Evolutionary conservation across 2,888 invertebrate genomes (phyloP).

Genomic region (Prosopocoilus inquinatus): DNA sequence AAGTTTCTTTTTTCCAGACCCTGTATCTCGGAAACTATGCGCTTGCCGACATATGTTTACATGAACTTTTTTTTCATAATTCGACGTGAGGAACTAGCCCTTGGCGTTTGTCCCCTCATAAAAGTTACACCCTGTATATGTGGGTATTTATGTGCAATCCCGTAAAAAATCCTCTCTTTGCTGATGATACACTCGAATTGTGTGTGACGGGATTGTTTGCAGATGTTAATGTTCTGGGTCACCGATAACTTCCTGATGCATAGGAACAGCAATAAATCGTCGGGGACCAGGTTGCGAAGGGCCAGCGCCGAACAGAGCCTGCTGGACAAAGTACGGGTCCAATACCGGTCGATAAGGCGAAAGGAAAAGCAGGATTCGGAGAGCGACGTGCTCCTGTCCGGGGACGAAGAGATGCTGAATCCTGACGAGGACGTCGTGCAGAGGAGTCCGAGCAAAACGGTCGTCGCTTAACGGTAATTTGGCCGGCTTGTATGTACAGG

Average conservation of each 20-base stretch:
- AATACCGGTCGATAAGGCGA: slow-evolving; percentile 60
- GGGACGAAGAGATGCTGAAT: slow-evolving; percentile 63
- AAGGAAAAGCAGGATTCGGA: slow-evolving; percentile 62
- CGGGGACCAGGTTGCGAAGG: slow-evolving; percentile 43
- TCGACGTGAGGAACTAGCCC: no score
- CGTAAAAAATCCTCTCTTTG: no score
- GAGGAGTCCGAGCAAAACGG: slow-evolving; percentile 19
- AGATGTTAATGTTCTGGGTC: slow-evolving; percentile 85
- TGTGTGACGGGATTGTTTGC: slow-evolving; percentile 39
- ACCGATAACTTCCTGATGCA: slow-evolving; percentile 82
- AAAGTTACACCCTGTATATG: no score
- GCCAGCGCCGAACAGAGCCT: slow-evolving; percentile 42
- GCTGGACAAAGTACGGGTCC: slow-evolving; percentile 48
- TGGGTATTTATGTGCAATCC: no score
- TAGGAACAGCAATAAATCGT: slow-evolving; percentile 54
- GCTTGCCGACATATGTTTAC: no score
- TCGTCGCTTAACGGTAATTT: slow-evolving; percentile 22
- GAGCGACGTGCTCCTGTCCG: slow-evolving; percentile 61
- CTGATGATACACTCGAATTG: background rate
- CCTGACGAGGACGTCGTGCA: slow-evolving; percentile 38
- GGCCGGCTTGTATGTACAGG: background rate
- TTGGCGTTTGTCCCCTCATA: no score
- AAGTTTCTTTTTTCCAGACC: no score
- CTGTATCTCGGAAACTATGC: no score
- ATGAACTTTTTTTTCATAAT: no score